Evolutionary conservation across 2,797 vertebrate genomes (phyloP).

Genomic region (Moxostoma hubbsi): DNA sequence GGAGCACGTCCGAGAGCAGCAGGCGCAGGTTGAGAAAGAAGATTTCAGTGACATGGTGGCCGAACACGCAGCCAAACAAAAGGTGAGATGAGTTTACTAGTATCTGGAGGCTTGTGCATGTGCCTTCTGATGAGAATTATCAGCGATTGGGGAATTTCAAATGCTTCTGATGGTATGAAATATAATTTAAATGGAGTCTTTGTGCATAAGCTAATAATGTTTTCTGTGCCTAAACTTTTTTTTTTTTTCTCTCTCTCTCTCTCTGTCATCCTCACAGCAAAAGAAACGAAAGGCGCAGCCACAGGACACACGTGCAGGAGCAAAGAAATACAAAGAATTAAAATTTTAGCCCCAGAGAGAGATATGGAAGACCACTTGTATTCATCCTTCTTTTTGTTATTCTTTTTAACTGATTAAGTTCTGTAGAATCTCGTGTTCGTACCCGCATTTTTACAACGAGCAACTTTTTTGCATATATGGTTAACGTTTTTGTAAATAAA

Average conservation of each 20-base stretch:
- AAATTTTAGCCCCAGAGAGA: slow-evolving; percentile 81
- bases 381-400: slow-evolving; percentile 18
- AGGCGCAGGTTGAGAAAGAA: slow-evolving; percentile 88
- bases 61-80: slow-evolving; percentile 94
- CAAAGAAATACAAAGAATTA: slow-evolving; percentile 96
- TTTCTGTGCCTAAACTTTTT: background rate
- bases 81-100: slow-evolving; percentile 72
- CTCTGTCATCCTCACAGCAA: slow-evolving; percentile 75
- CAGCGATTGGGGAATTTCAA: background rate
- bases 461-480: slow-evolving; percentile 10
- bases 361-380: slow-evolving; percentile 27
- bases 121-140: background rate
- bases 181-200: too few species aligned
- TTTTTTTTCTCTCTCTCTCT: background rate
- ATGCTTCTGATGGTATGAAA: background rate
- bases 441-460: background rate
- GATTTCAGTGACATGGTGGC: slow-evolving; percentile 98
- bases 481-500: slow-evolving; percentile 61
- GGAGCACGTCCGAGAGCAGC: slow-evolving; percentile 91
- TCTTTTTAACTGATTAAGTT: slow-evolving; percentile 7
- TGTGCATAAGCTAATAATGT: background rate
- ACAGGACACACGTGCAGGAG: slow-evolving; percentile 85
- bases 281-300: slow-evolving; percentile 94
- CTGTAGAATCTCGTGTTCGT: background rate
- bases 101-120: background rate